Evolutionary conservation across 2,113 vertebrate species (phyloP).

Genomic region (Onychorhynchus coronatus): DNA sequence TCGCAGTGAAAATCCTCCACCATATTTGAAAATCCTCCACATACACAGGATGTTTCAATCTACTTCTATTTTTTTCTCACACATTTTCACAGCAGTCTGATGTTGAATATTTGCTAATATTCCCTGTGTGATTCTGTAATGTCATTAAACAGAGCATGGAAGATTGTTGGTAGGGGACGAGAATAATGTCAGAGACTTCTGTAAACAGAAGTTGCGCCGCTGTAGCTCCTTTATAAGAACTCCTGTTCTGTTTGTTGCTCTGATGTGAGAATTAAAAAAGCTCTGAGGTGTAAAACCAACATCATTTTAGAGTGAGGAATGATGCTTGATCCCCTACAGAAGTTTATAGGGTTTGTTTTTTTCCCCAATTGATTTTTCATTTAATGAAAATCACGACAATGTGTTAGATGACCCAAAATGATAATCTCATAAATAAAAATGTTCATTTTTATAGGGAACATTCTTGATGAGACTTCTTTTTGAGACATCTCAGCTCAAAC

Average conservation of each 20-base stretch:
- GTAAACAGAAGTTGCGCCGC: not conserved
- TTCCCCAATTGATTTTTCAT: slow-evolving; percentile 25
- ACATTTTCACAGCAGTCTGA: slow-evolving; percentile 29
- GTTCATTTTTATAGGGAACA: not conserved
- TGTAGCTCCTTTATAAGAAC: not conserved
- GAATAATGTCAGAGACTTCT: not conserved
- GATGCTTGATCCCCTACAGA: not conserved
- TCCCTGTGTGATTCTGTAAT: not conserved
- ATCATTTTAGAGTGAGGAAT: not conserved
- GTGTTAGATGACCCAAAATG: not conserved
- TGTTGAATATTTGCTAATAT: slow-evolving; percentile 61
- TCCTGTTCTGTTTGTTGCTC: not conserved
- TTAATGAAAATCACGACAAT: not conserved
- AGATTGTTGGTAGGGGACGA: not conserved
- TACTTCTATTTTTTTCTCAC: slow-evolving; percentile 7
- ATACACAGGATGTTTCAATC: slow-evolving; percentile 20
- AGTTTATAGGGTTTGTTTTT: not conserved
- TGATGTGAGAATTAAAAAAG: slow-evolving; percentile 27
- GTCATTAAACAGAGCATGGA: slow-evolving; percentile 47
- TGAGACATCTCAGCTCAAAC: not conserved
- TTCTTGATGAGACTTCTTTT: slow-evolving; percentile 9
- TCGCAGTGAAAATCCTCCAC: slow-evolving; percentile 16
- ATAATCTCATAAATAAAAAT: not conserved
- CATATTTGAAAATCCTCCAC: slow-evolving; percentile 62
- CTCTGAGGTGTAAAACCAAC: not conserved